phyloP scores from a whole-genome alignment of 2,113 vertebrate genomes.

The Pavo muticus region DNA sequence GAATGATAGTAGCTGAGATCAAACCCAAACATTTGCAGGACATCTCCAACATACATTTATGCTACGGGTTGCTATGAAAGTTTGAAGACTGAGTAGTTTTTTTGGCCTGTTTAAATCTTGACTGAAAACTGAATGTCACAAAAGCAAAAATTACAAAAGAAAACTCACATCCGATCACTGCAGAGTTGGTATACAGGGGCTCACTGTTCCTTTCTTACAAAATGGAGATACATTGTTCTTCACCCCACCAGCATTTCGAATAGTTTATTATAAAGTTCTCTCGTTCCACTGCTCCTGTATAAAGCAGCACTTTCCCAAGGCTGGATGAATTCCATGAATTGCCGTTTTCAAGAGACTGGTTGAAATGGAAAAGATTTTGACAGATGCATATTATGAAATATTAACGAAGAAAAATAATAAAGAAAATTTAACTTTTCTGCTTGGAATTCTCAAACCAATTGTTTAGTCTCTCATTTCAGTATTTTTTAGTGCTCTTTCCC shows the following conservation, averaged over 20 bases:
- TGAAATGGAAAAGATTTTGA: constrained; percentile 2
- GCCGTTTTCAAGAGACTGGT: background rate
- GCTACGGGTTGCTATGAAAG: background rate
- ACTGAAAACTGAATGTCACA: background rate
- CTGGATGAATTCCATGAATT: background rate
- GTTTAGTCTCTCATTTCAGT: background rate
- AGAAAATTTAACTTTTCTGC: background rate
- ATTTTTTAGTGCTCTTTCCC: background rate
- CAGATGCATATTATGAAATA: background rate
- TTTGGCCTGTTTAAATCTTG: background rate
- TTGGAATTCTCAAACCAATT: background rate
- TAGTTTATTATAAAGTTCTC: background rate
- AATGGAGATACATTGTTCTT: background rate
- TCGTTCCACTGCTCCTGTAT: background rate
- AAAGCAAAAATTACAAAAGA: background rate
- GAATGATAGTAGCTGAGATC: background rate
- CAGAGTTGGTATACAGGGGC: background rate
- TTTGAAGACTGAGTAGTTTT: background rate
- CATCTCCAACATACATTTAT: background rate
- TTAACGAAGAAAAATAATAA: background rate
- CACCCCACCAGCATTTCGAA: background rate
- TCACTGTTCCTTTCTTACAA: background rate
- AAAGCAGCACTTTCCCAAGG: background rate
- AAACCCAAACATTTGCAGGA: background rate
- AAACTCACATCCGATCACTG: background rate